Evolutionary conservation across 2,888 invertebrate species (phyloP), one percentile per base, ranked within the genome.

Genomic region (Andricus curvator): DNA sequence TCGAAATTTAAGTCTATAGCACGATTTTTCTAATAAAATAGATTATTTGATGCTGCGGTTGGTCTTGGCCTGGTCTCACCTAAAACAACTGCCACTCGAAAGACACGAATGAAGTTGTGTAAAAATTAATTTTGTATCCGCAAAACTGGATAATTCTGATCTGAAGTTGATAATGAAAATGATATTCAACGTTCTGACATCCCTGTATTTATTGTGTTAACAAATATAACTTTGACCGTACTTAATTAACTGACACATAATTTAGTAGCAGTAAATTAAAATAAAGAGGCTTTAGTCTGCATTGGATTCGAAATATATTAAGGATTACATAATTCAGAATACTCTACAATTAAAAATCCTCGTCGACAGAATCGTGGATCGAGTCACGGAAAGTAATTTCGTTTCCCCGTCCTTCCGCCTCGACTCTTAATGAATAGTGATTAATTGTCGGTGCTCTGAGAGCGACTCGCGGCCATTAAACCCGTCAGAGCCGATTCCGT

Each of bases 371-470:
- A 56, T 44, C 5, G 22, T 29, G 68, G 25, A 74, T 33, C 56
- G 15, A 84, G 86, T 79, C 81, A 79, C 84, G 85, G 82, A 85
- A 84, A 82, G 88, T 85, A 88, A 88, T 88, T 88, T 88, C 83
- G 85, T 83, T 88, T 88, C 87, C 89, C 85, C 83, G 84, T 85
- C 83, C 86, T 88, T 89, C 88, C 88, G 86, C 84, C 86, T 81
- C 83, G 83, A 84, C 84, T 84, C 86, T 83, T 88, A 88, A 88
- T 88, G 88, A 88, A 89, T 88, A 89, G 87, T 88, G 88, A 88
- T 88, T 88, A 88, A 88, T 88, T 87, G 89, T 85, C 86, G 79
- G 86, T 85, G 82, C 85, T 87, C 86, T 83, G 89, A 85, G 88
- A 88, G 85, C 87, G 87, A 89, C 87, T 88, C 85, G 83, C 84